These are phyloP conservation scores for Crocodylus rhombifer DNA, from an alignment of 2,797 vertebrate genomes.

Conservation along the genomic window DNA sequence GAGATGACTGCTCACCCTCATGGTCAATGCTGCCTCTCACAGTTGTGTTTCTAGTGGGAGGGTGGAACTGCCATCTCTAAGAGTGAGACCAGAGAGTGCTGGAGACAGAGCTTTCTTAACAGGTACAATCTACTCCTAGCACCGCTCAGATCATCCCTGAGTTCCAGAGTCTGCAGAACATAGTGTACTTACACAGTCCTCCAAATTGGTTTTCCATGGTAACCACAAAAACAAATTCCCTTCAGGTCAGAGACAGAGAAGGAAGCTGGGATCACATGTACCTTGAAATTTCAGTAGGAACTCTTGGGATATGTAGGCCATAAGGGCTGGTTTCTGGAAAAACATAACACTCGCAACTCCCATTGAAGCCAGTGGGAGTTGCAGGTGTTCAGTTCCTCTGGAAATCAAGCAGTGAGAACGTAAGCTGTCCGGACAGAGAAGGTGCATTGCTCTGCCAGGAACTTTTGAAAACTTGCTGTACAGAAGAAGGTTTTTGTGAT, in stretches of 20 bases:
- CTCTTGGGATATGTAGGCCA: neutral
- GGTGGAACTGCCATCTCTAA: too few species aligned
- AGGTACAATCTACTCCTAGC: neutral
- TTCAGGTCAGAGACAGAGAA: neutral
- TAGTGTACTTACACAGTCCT: fast-evolving
- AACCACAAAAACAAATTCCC: neutral
- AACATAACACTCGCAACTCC: neutral
- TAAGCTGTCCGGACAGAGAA: slow-evolving; percentile 6
- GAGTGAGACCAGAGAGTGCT: neutral
- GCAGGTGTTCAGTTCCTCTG: neutral
- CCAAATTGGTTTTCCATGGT: fast-evolving
- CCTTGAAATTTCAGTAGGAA: neutral
- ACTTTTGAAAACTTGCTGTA: neutral
- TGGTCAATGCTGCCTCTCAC: neutral
- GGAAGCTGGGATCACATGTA: neutral
- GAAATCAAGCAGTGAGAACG: slow-evolving; percentile 14
- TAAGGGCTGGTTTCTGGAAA: neutral
- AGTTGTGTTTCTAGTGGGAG: neutral
- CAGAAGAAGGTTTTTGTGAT: slow-evolving; percentile 43
- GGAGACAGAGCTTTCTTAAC: neutral
- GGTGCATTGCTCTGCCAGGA: neutral
- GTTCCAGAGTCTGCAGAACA: fast-evolving
- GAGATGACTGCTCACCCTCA: too few species aligned
- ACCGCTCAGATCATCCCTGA: neutral
- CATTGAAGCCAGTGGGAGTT: slow-evolving; percentile 11